These are phyloP conservation scores for Drosophila nasuta DNA, from an alignment of 1,140 invertebrate genomes.

Conservation along the genomic window DNA sequence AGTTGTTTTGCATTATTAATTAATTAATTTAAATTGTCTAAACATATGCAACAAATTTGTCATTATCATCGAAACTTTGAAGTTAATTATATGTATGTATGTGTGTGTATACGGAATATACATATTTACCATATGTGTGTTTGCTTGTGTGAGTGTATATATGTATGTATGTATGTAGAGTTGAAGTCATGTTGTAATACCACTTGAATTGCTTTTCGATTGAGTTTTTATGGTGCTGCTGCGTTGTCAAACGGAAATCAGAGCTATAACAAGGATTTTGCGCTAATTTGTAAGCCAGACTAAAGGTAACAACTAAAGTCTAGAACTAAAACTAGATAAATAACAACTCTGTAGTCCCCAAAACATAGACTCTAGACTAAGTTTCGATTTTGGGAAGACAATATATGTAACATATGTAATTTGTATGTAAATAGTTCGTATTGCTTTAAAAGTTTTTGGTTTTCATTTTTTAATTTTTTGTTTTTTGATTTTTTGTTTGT, in stretches of 20 bases:
- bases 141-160: constrained; percentile 38
- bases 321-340: constrained; percentile 63
- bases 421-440: background rate
- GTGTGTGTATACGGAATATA: background rate
- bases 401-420: constrained; percentile 22
- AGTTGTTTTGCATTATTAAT: constrained; percentile 15
- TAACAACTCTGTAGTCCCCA: constrained; percentile 13
- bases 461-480: background rate
- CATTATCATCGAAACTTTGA: background rate
- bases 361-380: constrained; percentile 18
- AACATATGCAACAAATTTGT: constrained; percentile 64
- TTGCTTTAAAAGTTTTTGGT: background rate
- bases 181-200: constrained; percentile 56
- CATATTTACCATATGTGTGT: background rate
- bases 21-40: constrained; percentile 27
- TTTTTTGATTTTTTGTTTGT: background rate
- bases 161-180: constrained; percentile 32
- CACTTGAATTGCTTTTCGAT: constrained; percentile 78
- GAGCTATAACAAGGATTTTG: constrained; percentile 21
- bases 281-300: constrained; percentile 18
- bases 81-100: too few relatives aligned
- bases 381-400: constrained; percentile 43
- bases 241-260: constrained; percentile 7
- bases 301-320: constrained; percentile 31
- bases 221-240: constrained; percentile 3